Conservation (phyloP, 2,888 invertebrate species). For the Norana najaformis region DNA sequence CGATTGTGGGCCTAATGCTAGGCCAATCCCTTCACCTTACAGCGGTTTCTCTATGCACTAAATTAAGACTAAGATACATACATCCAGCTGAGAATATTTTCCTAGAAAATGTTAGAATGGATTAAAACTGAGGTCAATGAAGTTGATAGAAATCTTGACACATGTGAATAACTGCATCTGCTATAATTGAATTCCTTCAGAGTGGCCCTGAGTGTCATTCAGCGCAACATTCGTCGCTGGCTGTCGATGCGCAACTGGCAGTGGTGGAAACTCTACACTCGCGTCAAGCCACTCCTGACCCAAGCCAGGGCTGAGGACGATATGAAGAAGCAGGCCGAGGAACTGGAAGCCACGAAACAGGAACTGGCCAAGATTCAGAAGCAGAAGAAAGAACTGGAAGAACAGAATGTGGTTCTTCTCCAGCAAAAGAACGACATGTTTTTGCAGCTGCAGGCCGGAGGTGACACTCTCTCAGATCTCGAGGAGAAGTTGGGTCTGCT, state of each 20-base stretch:
- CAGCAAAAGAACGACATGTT: constrained; percentile 92
- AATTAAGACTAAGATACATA: no score
- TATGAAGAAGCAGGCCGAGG: constrained; percentile 92
- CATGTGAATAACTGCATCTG: no score
- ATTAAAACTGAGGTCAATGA: no score
- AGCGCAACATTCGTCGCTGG: constrained; percentile 99
- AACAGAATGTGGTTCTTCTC: constrained; percentile 85
- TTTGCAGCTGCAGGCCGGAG: constrained; percentile 84
- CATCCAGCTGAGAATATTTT: no score
- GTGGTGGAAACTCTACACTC: constrained; percentile 99
- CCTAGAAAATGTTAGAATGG: no score
- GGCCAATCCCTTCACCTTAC: no score
- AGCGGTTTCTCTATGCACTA: no score
- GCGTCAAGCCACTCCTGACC: constrained; percentile 98
- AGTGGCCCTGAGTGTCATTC: constrained; percentile 93
- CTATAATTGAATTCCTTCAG: constrained; percentile 67
- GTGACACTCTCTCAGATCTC: constrained; percentile 85
- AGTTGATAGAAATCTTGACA: no score
- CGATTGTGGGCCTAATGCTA: no score
- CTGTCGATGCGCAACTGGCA: constrained; percentile 98
- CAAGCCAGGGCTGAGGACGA: constrained; percentile 98
- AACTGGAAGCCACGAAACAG: constrained; percentile 90
- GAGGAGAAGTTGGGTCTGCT: constrained; percentile 93
- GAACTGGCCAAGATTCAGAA: constrained; percentile 90
- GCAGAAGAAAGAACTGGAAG: constrained; percentile 94